Percentiles rank a stretch among this genome's conserved stretches.
These are phyloP conservation scores for Idaea straminata DNA, from an alignment of 2,888 invertebrate species.

Conservation along the genomic window DNA sequence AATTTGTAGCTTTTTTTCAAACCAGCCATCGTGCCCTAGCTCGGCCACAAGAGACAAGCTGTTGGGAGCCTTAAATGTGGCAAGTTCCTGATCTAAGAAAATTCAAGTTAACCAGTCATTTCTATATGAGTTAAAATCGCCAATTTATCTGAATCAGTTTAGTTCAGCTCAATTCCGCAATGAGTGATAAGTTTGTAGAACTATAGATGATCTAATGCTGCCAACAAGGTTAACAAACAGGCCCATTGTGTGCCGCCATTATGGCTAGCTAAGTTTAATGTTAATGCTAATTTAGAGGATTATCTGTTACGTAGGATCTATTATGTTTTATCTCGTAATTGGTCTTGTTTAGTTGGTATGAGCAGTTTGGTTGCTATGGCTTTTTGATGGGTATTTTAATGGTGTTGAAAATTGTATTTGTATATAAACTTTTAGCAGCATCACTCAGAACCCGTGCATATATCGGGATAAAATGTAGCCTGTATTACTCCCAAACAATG, in stretches of 20 bases:
- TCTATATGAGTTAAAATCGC: too few relatives aligned
- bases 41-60: too few relatives aligned
- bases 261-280: neutral
- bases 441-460: too few relatives aligned
- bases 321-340: neutral
- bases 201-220: neutral
- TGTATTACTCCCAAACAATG: too few relatives aligned
- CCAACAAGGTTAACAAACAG: neutral
- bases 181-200: neutral
- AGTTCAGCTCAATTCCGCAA: neutral
- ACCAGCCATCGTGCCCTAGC: too few relatives aligned
- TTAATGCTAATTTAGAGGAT: neutral
- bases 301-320: neutral
- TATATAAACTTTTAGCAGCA: neutral
- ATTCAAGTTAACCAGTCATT: too few relatives aligned
- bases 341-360: neutral
- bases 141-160: neutral
- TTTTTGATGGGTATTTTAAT: neutral
- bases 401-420: neutral
- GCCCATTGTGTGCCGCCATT: neutral
- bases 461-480: too few relatives aligned
- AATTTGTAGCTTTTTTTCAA: too few relatives aligned
- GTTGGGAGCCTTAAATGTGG: too few relatives aligned
- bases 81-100: too few relatives aligned
- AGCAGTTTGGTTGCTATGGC: neutral